Evolutionary conservation across 2,888 invertebrate species (phyloP), one percentile per base, ranked within the genome.

Genomic region (Ennomos fuscantarius): DNA sequence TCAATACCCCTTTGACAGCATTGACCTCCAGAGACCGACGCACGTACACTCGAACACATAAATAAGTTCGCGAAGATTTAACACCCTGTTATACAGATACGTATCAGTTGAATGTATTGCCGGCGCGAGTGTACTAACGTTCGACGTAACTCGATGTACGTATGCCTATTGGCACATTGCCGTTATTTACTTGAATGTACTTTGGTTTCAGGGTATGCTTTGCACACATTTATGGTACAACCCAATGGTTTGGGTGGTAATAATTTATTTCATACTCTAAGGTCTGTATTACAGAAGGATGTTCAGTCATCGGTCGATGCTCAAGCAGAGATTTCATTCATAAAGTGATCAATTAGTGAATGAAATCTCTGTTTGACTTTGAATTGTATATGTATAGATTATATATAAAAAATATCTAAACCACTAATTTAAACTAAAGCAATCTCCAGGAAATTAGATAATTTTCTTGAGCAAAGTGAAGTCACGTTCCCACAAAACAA

Each of bases 51-150:
- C 74, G 58, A 59, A 65, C 65, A 78, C 81, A 81, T 79, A 79
- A 80, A 80, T 78, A 79, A 81, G 79, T 62, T 50, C 62, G 59
- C 56, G 64, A 74, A 81, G 84, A 84, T 84, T 84, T 83, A 84
- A 74, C 78, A 73, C 74, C 65, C 73, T 74, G 79, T 79, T 80
- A 71, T 68, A 60, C 71, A 74, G 83, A 83, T 84, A 74, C 74
- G 78, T 82, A 85, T 83, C 84, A 43, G 70, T 49, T 62, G 69
- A 81, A 85, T 85, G 79, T 83, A 85, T 84, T 79, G 84, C 78
- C 72, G 51, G 49, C 65, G 68, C 63, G 70, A 70, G 72, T 73
- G 75, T 80, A 77, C 75, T 78, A 76, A 79, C 74, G 77, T 67
- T 72, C 70, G 75, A 74, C 73, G 62, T 41, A 49, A 50, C 65